Evolutionary conservation across 2,797 vertebrate genomes (phyloP).

Genomic region (Microtus obscurus): DNA sequence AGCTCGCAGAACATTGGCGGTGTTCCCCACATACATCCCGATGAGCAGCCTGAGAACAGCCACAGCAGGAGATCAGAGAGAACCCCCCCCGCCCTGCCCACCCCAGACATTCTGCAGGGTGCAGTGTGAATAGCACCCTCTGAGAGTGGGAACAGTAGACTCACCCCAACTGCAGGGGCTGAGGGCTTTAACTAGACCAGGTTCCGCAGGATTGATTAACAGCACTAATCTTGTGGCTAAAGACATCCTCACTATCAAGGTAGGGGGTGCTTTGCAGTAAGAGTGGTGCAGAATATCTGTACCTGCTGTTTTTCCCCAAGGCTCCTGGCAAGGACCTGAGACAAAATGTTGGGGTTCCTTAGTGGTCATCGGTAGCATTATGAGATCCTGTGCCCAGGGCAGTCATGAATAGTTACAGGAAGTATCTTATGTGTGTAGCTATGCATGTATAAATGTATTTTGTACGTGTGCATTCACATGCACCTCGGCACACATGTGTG

Average conservation of each 20-base stretch:
- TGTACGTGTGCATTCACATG: fast-evolving
- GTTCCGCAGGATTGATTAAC: not conserved
- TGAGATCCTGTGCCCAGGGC: not conserved
- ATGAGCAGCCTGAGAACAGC: not conserved
- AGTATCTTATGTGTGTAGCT: not conserved
- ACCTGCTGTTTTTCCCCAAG: not conserved
- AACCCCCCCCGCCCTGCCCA: not conserved
- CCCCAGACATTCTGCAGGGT: not conserved
- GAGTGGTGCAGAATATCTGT: no score
- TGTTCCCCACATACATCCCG: not conserved
- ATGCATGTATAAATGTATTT: not conserved
- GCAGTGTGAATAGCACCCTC: no score
- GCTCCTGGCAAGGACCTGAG: not conserved
- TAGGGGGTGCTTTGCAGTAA: not conserved
- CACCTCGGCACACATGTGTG: fast-evolving
- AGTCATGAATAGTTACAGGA: not conserved
- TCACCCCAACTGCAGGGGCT: not conserved
- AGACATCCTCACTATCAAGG: not conserved
- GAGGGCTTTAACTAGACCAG: not conserved
- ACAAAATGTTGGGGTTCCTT: not conserved
- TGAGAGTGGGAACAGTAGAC: not conserved
- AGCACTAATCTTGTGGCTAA: not conserved
- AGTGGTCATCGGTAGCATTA: not conserved
- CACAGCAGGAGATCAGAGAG: not conserved
- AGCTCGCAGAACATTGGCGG: not conserved